phyloP scores from a whole-genome alignment of 1,140 invertebrate species.

The Drosophila ananassae region DNA sequence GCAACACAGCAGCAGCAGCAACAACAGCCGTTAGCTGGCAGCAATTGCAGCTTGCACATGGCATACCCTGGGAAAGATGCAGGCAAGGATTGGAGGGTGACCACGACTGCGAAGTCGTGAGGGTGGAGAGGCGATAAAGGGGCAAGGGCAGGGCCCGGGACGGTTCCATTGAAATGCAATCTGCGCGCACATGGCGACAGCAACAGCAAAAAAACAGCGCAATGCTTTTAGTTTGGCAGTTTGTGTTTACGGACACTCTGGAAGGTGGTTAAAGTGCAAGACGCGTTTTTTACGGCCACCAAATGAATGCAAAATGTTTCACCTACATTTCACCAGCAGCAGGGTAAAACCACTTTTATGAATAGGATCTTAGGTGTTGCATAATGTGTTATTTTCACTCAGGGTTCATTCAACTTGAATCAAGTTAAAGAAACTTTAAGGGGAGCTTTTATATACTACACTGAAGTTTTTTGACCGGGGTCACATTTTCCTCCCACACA shows the following conservation, averaged over 20 bases:
- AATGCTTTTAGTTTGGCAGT: constrained; percentile 40
- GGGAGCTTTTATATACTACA: too few relatives aligned
- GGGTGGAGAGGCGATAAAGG: neutral
- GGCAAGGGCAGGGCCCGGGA: neutral
- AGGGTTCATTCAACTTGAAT: too few relatives aligned
- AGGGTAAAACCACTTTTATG: constrained; percentile 6
- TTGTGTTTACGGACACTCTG: constrained; percentile 20
- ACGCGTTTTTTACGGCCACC: constrained; percentile 37
- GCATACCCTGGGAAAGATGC: constrained; percentile 35
- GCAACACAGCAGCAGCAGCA: constrained; percentile 14
- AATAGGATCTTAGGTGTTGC: neutral
- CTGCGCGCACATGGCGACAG: constrained; percentile 54
- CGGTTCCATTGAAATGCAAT: constrained; percentile 60
- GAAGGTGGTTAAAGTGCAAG: constrained; percentile 44
- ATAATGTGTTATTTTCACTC: too few relatives aligned
- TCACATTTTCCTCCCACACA: too few relatives aligned
- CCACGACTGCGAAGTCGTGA: constrained; percentile 5
- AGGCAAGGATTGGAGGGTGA: constrained; percentile 22
- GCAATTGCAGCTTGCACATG: constrained; percentile 64
- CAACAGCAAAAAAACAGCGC: constrained; percentile 9
- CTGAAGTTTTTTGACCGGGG: too few relatives aligned
- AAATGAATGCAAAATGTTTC: constrained; percentile 50
- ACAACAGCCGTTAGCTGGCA: constrained; percentile 35
- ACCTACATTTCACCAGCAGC: constrained; percentile 38
- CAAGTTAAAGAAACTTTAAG: too few relatives aligned